Evolutionary conservation across 1,140 invertebrate genomes (phyloP).

Genomic region (Drosophila navojoa): DNA sequence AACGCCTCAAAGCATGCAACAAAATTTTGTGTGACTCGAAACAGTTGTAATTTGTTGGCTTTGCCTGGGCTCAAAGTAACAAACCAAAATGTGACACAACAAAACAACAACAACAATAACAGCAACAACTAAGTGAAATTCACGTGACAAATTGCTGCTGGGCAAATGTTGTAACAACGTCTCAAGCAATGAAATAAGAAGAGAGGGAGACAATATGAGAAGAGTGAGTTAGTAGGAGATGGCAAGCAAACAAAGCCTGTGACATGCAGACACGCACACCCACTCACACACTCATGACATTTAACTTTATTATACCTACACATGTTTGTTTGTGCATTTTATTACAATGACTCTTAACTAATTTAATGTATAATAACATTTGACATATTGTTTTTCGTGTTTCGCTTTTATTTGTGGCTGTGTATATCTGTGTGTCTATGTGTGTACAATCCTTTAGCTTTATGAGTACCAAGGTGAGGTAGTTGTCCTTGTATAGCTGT

Average conservation of each 20-base stretch:
- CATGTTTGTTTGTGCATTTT: constrained; percentile 42
- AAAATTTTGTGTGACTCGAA: constrained; percentile 31
- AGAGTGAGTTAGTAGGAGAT: neutral
- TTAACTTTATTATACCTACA: constrained; percentile 61
- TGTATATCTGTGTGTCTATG: neutral
- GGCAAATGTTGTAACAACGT: constrained; percentile 49
- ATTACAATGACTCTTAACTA: constrained; percentile 62
- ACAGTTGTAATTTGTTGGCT: constrained; percentile 47
- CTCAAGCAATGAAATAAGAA: constrained; percentile 46
- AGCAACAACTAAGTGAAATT: constrained; percentile 46
- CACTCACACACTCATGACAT: constrained; percentile 36
- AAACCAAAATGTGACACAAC: constrained; percentile 28
- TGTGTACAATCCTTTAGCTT: constrained; percentile 47
- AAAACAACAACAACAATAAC: constrained; percentile 32
- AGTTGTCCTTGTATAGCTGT: neutral
- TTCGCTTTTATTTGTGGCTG: constrained; percentile 45
- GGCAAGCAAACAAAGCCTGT: neutral
- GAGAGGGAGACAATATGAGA: neutral
- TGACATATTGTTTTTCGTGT: constrained; percentile 80
- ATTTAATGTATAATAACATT: constrained; percentile 81
- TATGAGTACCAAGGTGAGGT: constrained; percentile 11
- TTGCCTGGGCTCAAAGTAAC: constrained; percentile 23
- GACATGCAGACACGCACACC: constrained; percentile 33
- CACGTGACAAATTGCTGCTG: constrained; percentile 75
- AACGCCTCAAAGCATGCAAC: constrained; percentile 56